A percentile compares a stretch with the other conserved stretches of the same genome.
phyloP scores from a whole-genome alignment of 2,113 vertebrate species.

The Plecturocebus donacophilus region DNA sequence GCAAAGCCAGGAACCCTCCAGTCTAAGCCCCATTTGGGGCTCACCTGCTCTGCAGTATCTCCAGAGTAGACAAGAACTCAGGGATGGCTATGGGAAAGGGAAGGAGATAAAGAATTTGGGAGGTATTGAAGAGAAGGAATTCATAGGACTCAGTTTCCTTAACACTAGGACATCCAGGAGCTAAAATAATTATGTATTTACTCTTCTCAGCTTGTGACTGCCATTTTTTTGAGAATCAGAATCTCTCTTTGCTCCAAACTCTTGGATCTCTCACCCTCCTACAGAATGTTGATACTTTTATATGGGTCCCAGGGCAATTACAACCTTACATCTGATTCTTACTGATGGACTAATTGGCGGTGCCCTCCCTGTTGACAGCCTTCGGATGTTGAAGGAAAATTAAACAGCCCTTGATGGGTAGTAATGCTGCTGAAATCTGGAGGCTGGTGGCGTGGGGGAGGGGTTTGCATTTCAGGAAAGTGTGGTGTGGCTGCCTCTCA shows the following conservation, averaged over 20 bases:
- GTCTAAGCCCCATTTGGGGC: too few species aligned
- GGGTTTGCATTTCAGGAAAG: slow-evolving; percentile 75
- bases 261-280: background rate
- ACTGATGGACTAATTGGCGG: background rate
- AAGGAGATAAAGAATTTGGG: background rate
- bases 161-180: background rate
- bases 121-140: background rate
- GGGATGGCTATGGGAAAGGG: background rate
- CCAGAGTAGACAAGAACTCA: background rate
- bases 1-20: background rate
- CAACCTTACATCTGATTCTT: background rate
- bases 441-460: background rate
- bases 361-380: background rate
- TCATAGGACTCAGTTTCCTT: background rate
- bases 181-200: background rate
- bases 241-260: background rate
- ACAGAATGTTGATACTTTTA: background rate
- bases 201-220: background rate
- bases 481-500: background rate
- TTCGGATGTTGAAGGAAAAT: background rate
- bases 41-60: too few species aligned
- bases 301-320: background rate
- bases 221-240: background rate
- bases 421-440: background rate
- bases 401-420: background rate